Evolutionary conservation across 2,113 vertebrate genomes (phyloP).

Genomic region (Toxotes jaculatrix): DNA sequence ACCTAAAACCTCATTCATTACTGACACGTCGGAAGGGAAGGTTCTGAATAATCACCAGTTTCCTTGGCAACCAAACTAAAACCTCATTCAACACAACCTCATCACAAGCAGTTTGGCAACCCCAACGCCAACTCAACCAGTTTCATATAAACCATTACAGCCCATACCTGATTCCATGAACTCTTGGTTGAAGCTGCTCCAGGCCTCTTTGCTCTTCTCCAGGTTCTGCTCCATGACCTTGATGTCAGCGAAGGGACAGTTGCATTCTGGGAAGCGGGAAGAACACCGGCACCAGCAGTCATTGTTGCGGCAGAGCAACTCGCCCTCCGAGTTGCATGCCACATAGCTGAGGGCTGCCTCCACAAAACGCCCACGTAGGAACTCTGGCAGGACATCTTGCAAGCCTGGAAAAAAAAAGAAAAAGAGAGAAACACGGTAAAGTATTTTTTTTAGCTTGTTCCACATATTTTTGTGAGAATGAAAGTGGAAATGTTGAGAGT

Average conservation of each 20-base stretch:
- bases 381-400: conserved; percentile 93
- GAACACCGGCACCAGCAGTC: conserved; percentile 97
- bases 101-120: too few species aligned
- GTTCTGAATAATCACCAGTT: not conserved
- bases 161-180: conserved; percentile 94
- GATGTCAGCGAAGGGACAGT: conserved; percentile 94
- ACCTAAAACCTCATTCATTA: not conserved
- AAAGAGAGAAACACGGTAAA: conserved; percentile 6
- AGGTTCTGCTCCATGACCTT: conserved; percentile 94
- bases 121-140: not conserved
- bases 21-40: not conserved
- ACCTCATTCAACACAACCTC: not conserved
- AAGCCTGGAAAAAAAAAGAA: conserved; percentile 83
- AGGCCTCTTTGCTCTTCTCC: conserved; percentile 88
- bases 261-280: conserved; percentile 91
- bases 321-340: conserved; percentile 94
- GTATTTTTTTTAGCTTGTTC: not conserved
- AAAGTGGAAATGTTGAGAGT: not conserved
- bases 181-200: conserved; percentile 89
- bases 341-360: conserved; percentile 96
- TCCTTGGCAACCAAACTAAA: not conserved
- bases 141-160: not conserved
- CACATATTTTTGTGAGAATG: not conserved
- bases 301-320: conserved; percentile 91
- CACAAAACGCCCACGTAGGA: conserved; percentile 93